Evolutionary conservation across 2,888 invertebrate species (phyloP).

Genomic region (Ecdyonurus torrentis): DNA sequence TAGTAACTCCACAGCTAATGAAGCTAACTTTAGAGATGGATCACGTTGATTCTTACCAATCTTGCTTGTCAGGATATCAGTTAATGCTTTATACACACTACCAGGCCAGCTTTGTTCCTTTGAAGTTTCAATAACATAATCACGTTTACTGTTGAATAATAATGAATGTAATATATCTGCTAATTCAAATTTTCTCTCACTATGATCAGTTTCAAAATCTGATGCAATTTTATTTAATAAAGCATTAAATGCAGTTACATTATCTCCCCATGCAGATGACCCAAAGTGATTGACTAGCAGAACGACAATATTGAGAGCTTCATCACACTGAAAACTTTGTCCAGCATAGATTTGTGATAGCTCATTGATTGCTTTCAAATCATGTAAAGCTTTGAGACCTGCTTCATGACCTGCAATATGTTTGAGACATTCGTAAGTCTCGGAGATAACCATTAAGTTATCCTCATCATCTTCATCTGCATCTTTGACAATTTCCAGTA

Average conservation of each 20-base stretch:
- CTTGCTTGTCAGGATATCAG: conserved; percentile 71
- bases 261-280: conserved; percentile 49
- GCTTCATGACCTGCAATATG: conserved; percentile 61
- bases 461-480: conserved; percentile 68
- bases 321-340: conserved; percentile 78
- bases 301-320: conserved; percentile 66
- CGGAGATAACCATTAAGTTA: conserved; percentile 69
- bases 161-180: conserved; percentile 63
- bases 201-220: conserved; percentile 78
- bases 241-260: conserved; percentile 63
- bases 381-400: conserved; percentile 62
- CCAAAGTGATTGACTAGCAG: conserved; percentile 57
- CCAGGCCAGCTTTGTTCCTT: conserved; percentile 64
- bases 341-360: conserved; percentile 76
- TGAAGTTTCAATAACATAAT: conserved; percentile 42
- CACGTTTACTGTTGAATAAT: conserved; percentile 52
- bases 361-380: conserved; percentile 52
- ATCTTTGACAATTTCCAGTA: conserved; percentile 67
- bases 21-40: conserved; percentile 68
- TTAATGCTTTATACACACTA: conserved; percentile 63
- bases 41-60: conserved; percentile 77
- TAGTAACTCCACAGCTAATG: conserved; percentile 59
- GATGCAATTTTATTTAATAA: conserved; percentile 66
- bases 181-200: conserved; percentile 76
- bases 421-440: conserved; percentile 69